These are phyloP conservation scores for Drosophila nikananu DNA, from an alignment of 1,140 invertebrate species.

Conservation along the genomic window DNA sequence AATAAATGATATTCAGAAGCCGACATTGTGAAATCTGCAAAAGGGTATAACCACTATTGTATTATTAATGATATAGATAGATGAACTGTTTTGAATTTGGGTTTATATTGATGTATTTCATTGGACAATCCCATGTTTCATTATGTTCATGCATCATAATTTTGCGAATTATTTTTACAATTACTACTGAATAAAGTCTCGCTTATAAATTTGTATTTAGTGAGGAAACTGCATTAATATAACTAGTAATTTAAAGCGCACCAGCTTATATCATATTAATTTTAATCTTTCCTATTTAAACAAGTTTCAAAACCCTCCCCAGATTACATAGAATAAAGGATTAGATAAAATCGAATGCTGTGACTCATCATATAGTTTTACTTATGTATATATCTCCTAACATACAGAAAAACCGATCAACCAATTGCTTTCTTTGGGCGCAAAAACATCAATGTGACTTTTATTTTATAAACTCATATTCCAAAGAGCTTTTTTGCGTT, in stretches of 20 bases:
- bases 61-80: too few species aligned
- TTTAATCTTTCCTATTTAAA: too few species aligned
- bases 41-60: too few species aligned
- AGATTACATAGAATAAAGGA: too few species aligned
- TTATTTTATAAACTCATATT: constrained; percentile 28
- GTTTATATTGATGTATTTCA: too few species aligned
- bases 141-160: too few species aligned
- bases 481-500: constrained; percentile 8
- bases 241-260: not conserved
- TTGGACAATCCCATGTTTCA: too few species aligned
- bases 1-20: not conserved
- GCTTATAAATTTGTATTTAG: too few species aligned
- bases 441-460: constrained; percentile 32
- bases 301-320: too few species aligned
- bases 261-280: too few species aligned
- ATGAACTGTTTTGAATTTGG: too few species aligned
- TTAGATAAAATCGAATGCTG: not conserved
- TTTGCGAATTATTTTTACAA: not conserved
- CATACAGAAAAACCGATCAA: not conserved
- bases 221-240: not conserved
- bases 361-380: not conserved
- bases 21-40: too few species aligned
- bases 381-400: not conserved
- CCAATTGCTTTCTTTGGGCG: not conserved
- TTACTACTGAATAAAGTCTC: not conserved